Evolutionary conservation across 2,888 invertebrate species (phyloP).

Genomic region (Lumbricus terrestris): DNA sequence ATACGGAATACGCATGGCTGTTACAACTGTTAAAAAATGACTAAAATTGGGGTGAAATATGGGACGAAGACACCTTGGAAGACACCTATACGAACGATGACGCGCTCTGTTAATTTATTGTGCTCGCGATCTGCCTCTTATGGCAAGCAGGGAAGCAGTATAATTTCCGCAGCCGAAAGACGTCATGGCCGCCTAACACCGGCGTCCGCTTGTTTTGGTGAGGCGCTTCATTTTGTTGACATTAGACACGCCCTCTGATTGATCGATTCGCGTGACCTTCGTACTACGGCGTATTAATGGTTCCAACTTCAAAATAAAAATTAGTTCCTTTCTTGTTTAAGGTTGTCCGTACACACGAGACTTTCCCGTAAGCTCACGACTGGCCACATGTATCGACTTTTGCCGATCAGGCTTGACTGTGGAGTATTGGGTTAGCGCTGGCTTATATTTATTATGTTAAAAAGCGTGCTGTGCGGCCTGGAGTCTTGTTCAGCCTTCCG

Average conservation of each 20-base stretch:
- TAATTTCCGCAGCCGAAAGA: background rate
- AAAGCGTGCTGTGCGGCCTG: background rate
- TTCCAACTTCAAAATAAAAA: background rate
- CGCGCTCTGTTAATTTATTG: background rate
- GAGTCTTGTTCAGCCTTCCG: background rate
- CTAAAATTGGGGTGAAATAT: background rate
- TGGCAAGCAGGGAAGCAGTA: background rate
- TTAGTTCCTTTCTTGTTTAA: background rate
- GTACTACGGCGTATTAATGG: background rate
- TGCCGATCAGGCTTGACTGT: background rate
- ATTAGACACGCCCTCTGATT: background rate
- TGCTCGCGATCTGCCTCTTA: background rate
- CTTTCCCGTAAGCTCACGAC: background rate
- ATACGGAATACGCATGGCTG: background rate
- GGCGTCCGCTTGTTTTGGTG: background rate
- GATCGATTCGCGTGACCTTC: background rate
- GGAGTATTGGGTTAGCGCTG: background rate
- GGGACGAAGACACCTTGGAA: background rate
- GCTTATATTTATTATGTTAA: constrained; percentile 3
- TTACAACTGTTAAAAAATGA: background rate
- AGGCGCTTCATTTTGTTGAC: background rate
- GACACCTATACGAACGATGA: too few relatives aligned
- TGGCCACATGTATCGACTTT: background rate
- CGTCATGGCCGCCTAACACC: background rate
- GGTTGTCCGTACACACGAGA: background rate